Evolutionary conservation across 37 sponge, comb jelly and placozoan genomes (phyloP).

Genomic region (Lycopodina hypogea): DNA sequence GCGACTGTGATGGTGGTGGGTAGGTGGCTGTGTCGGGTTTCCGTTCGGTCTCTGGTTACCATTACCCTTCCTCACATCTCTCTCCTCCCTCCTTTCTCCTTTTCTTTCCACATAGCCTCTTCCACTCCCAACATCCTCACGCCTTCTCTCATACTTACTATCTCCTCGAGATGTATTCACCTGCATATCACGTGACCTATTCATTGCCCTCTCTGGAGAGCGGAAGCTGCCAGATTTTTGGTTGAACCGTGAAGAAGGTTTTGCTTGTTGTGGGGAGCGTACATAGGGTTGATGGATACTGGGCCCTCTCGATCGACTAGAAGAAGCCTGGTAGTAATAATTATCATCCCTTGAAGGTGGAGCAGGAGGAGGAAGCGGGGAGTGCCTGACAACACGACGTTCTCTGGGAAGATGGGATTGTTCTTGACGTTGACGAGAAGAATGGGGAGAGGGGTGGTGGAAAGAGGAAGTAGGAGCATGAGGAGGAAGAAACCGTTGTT

Average conservation of each 20-base stretch:
- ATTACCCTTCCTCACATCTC: not conserved
- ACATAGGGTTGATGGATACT: no score
- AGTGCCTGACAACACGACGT: conserved; percentile 1
- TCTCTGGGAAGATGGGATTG: not conserved
- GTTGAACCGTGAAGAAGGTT: not conserved
- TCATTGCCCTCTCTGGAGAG: not conserved
- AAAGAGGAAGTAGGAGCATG: not conserved
- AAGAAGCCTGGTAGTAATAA: not conserved
- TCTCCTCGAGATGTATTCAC: not conserved
- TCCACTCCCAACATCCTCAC: not conserved
- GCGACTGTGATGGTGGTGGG: not conserved
- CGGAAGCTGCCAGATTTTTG: not conserved
- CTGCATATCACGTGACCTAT: not conserved
- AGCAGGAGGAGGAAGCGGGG: not conserved
- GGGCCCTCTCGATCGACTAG: not conserved
- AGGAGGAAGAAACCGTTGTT: not conserved
- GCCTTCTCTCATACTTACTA: not conserved
- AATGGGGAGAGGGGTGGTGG: not conserved
- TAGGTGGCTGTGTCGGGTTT: not conserved
- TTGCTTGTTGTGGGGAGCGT: not conserved
- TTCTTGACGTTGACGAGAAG: not conserved
- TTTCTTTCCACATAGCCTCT: not conserved
- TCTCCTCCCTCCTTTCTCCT: not conserved
- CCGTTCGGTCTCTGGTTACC: not conserved
- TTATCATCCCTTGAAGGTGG: not conserved